Evolutionary conservation across 1,140 invertebrate genomes (phyloP).

Genomic region (Drosophila kepulauana): DNA sequence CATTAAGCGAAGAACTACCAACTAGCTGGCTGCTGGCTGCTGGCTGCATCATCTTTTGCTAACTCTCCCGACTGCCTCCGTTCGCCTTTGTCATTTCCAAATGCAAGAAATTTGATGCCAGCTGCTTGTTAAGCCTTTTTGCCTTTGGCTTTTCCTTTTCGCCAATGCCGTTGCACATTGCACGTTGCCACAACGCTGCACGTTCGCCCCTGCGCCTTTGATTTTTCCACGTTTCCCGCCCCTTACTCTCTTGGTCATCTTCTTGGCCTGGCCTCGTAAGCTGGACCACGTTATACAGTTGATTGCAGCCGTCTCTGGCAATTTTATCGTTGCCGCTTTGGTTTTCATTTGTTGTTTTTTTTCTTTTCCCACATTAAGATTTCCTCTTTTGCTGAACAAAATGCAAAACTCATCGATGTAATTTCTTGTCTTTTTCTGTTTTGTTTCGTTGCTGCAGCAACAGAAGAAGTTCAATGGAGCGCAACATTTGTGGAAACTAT

Average conservation of each 20-base stretch:
- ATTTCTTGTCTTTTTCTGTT: slow-evolving; percentile 1
- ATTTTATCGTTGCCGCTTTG: slow-evolving; percentile 29
- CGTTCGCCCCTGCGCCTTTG: slow-evolving; percentile 5
- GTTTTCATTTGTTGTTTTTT: not conserved
- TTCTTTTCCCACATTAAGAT: slow-evolving; percentile 45
- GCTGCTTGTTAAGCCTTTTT: slow-evolving; percentile 54
- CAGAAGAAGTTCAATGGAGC: slow-evolving; percentile 31
- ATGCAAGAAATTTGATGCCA: slow-evolving; percentile 59
- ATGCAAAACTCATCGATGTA: slow-evolving; percentile 30
- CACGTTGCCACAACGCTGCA: slow-evolving; percentile 15
- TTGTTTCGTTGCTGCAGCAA: not conserved
- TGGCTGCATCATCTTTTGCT: slow-evolving; percentile 2
- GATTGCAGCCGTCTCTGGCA: slow-evolving; percentile 41
- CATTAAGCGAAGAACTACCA: slow-evolving; percentile 49
- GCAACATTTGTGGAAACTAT: slow-evolving; percentile 16
- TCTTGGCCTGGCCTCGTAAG: slow-evolving; percentile 16
- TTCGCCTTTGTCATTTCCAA: slow-evolving; percentile 48
- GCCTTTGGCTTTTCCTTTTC: slow-evolving; percentile 49
- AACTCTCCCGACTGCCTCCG: not conserved
- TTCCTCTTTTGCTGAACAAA: slow-evolving; percentile 26
- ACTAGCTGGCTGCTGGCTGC: slow-evolving; percentile 20
- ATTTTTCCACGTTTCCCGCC: slow-evolving; percentile 6
- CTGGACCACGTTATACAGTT: slow-evolving; percentile 34
- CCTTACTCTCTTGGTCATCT: slow-evolving; percentile 14
- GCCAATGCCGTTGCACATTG: slow-evolving; percentile 18